Evolutionary conservation across 2,113 vertebrate species (phyloP).

Genomic region (Psammodynastes pulverulentus): DNA sequence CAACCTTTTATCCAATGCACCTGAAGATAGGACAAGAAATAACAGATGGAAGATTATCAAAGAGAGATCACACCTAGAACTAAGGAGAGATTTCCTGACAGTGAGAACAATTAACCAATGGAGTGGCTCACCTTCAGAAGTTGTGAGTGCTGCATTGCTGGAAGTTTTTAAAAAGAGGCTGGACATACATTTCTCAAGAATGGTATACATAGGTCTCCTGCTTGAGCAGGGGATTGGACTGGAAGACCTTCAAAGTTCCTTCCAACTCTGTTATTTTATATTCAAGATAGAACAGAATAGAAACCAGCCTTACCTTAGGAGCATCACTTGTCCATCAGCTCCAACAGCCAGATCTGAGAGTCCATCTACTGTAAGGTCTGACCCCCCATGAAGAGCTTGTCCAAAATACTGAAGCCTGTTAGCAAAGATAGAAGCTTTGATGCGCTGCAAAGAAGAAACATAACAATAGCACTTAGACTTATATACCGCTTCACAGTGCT

Average conservation of each 20-base stretch:
- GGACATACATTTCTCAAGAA: neutral
- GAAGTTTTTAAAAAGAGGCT: neutral
- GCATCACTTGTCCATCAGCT: slow-evolving; percentile 66
- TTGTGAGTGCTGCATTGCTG: neutral
- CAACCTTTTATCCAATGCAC: neutral
- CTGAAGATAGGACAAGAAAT: neutral
- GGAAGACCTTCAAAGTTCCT: neutral
- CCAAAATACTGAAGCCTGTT: slow-evolving; percentile 73
- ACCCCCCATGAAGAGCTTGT: slow-evolving; percentile 72
- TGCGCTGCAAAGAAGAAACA: slow-evolving; percentile 60
- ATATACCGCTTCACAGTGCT: no score
- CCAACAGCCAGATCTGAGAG: slow-evolving; percentile 77
- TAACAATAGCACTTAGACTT: no score
- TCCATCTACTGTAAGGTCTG: slow-evolving; percentile 74
- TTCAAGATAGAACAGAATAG: neutral
- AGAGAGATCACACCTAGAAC: neutral
- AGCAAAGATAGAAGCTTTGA: slow-evolving; percentile 55
- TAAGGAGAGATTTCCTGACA: neutral
- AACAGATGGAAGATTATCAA: neutral
- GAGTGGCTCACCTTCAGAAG: neutral
- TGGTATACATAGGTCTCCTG: neutral
- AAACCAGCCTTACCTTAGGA: slow-evolving; percentile 72
- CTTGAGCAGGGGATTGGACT: neutral
- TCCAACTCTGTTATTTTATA: neutral
- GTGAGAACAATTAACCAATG: neutral